These are phyloP conservation scores for Reticulitermes lucifugus DNA, from an alignment of 2,888 invertebrate species.

Conservation along the genomic window DNA sequence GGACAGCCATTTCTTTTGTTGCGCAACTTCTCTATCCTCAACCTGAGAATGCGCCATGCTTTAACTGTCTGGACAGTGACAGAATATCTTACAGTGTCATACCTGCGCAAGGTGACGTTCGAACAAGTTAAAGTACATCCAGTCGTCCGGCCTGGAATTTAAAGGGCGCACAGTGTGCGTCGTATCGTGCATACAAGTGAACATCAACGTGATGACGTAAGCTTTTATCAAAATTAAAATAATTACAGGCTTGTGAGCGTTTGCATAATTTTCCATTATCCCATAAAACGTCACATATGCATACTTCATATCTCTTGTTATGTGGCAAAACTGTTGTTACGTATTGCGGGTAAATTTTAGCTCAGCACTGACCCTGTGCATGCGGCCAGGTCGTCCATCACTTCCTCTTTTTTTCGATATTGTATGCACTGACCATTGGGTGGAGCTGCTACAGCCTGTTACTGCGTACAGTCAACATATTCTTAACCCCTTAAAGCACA, in stretches of 20 bases:
- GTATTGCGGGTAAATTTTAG: conserved; percentile 29
- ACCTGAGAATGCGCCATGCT: too few relatives aligned
- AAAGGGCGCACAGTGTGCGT: neutral
- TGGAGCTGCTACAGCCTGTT: neutral
- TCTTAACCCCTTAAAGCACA: too few relatives aligned
- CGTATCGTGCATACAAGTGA: neutral
- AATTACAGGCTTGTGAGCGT: neutral
- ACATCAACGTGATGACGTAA: neutral
- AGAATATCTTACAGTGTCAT: too few relatives aligned
- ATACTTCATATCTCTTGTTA: neutral
- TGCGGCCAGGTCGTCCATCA: conserved; percentile 36
- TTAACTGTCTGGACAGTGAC: too few relatives aligned
- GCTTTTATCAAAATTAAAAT: conserved; percentile 32
- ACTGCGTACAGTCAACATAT: too few relatives aligned
- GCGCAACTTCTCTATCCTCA: too few relatives aligned
- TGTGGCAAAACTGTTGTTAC: neutral
- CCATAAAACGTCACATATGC: neutral
- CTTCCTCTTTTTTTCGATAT: neutral
- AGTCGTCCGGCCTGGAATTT: too few relatives aligned
- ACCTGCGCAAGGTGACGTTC: too few relatives aligned
- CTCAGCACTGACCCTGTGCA: conserved; percentile 34
- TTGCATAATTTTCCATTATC: neutral
- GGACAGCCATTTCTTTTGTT: too few relatives aligned
- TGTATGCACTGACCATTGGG: conserved; percentile 8
- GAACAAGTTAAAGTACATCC: too few relatives aligned